Evolutionary conservation across 1,140 invertebrate genomes (phyloP).

Genomic region (Drusus annulatus): DNA sequence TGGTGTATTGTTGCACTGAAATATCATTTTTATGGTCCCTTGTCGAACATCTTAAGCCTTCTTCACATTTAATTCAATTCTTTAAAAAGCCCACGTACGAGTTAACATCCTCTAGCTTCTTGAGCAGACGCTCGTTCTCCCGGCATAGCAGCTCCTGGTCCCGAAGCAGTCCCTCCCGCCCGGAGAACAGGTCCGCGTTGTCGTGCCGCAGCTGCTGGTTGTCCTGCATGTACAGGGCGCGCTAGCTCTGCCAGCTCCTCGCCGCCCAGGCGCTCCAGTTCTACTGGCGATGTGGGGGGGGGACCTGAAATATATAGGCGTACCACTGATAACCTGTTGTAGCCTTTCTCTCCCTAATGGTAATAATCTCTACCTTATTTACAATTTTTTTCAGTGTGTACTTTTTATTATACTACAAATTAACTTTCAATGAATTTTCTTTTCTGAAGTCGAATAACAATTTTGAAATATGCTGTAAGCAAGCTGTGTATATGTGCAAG

Average conservation of each 20-base stretch:
- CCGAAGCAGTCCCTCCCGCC: constrained; percentile 84
- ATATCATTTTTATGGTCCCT: too few species aligned
- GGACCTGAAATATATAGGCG: background rate
- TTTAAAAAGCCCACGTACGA: constrained; percentile 74
- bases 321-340: too few species aligned
- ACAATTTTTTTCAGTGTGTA: too few species aligned
- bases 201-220: constrained; percentile 89
- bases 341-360: too few species aligned
- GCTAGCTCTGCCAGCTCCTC: constrained; percentile 82
- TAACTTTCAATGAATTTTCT: too few species aligned
- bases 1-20: too few species aligned
- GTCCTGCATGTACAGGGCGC: constrained; percentile 85
- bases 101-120: constrained; percentile 90
- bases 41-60: too few species aligned
- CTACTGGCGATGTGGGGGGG: constrained; percentile 77
- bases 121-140: constrained; percentile 90
- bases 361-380: too few species aligned
- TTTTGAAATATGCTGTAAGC: too few species aligned
- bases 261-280: constrained; percentile 80
- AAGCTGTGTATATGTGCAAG: too few species aligned
- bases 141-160: constrained; percentile 92
- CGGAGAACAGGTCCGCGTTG: constrained; percentile 88
- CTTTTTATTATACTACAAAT: too few species aligned
- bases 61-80: background rate
- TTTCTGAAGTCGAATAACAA: too few species aligned